Evolutionary conservation across 1,140 invertebrate genomes (phyloP).

Genomic region (Panagrolaimus sp.): DNA sequence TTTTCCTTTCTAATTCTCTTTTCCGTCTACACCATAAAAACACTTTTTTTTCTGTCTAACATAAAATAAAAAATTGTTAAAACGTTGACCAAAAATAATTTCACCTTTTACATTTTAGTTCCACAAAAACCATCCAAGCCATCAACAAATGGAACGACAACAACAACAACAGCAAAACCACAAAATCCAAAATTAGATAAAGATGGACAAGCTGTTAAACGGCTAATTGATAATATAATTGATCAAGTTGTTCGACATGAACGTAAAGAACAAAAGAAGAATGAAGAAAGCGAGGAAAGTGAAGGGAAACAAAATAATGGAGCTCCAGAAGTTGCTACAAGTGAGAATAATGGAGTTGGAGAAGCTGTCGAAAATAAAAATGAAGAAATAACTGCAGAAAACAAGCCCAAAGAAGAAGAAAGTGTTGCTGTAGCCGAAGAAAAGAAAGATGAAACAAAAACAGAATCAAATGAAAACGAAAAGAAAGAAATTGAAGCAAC

Average conservation of each 20-base stretch:
- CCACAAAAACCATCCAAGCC: neutral
- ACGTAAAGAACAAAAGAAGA: neutral
- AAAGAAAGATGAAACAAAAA: too few relatives aligned
- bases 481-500: too few relatives aligned
- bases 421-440: neutral
- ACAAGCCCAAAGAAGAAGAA: neutral
- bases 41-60: too few relatives aligned
- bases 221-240: neutral
- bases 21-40: too few relatives aligned
- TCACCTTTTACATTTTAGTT: too few relatives aligned
- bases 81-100: too few relatives aligned
- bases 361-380: neutral
- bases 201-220: neutral
- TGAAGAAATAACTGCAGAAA: too few relatives aligned
- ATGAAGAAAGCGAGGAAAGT: neutral
- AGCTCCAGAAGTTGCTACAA: neutral
- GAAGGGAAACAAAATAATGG: neutral
- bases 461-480: too few relatives aligned
- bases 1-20: too few relatives aligned
- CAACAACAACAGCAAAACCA: too few relatives aligned
- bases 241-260: constrained; percentile 1
- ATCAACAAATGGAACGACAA: neutral
- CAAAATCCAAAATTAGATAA: neutral
- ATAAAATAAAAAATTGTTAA: too few relatives aligned
- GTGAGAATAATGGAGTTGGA: too few relatives aligned